A percentile compares a stretch with the other conserved stretches of the same genome.
Conservation (phyloP, 2,888 invertebrate genomes). For the Rotaria sp. region DNA sequence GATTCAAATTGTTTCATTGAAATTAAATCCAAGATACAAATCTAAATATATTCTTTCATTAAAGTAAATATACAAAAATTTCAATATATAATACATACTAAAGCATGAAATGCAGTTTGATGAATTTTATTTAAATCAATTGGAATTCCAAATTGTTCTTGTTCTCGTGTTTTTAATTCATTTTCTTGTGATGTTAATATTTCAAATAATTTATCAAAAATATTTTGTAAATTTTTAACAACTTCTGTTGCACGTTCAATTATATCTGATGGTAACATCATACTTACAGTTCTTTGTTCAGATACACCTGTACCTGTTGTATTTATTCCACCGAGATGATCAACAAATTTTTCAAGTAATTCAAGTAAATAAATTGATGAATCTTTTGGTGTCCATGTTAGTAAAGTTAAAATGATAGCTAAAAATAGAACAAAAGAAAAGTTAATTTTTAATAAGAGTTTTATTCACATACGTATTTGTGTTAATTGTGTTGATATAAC, state of each 20-base stretch:
- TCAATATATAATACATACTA: background rate
- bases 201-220: constrained; percentile 81
- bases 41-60: background rate
- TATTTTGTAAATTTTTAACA: constrained; percentile 74
- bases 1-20: constrained; percentile 31
- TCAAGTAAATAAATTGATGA: constrained; percentile 74
- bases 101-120: constrained; percentile 15
- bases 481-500: constrained; percentile 78
- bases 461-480: constrained; percentile 69
- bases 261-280: constrained; percentile 28
- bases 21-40: constrained; percentile 20
- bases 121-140: constrained; percentile 21
- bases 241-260: constrained; percentile 38
- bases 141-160: constrained; percentile 5
- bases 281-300: constrained; percentile 2
- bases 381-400: constrained; percentile 77
- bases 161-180: constrained; percentile 12
- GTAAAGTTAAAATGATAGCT: constrained; percentile 76
- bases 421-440: constrained; percentile 45
- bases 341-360: constrained; percentile 71
- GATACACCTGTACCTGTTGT: constrained; percentile 65
- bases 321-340: constrained; percentile 73
- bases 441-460: background rate
- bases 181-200: constrained; percentile 67
- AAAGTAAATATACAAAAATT: background rate